phyloP scores from a whole-genome alignment of 2,113 vertebrate species.

The Taxidea taxus region DNA sequence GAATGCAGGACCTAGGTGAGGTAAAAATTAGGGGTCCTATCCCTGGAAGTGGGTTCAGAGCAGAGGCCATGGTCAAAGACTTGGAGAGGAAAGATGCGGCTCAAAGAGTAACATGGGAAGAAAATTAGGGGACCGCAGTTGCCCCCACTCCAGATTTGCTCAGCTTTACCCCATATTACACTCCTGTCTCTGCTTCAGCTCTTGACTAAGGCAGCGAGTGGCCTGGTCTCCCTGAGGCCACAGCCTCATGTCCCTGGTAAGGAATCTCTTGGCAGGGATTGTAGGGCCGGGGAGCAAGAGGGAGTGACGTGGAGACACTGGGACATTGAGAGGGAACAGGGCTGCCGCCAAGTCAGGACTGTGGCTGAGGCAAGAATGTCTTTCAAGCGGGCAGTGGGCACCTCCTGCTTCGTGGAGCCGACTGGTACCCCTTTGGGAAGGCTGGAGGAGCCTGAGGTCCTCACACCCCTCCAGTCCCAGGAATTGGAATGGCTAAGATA shows the following conservation, averaged over 20 bases:
- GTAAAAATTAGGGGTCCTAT: neutral
- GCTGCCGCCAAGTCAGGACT: slow-evolving; percentile 43
- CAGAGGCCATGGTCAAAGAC: neutral
- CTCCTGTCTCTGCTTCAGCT: slow-evolving; percentile 9
- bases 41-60: neutral
- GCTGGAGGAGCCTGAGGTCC: neutral
- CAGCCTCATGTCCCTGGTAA: slow-evolving; percentile 25
- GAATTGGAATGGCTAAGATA: neutral
- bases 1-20: neutral
- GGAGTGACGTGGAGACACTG: slow-evolving; percentile 58
- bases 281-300: slow-evolving; percentile 10
- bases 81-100: neutral
- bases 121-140: neutral
- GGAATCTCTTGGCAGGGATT: slow-evolving; percentile 55
- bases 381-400: slow-evolving; percentile 49
- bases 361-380: slow-evolving; percentile 66
- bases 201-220: slow-evolving; percentile 23
- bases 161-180: neutral
- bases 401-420: slow-evolving; percentile 46
- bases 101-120: neutral
- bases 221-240: slow-evolving; percentile 37
- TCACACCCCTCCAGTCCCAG: neutral
- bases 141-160: neutral
- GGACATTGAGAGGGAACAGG: slow-evolving; percentile 64
- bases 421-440: slow-evolving; percentile 13